phyloP scores from a whole-genome alignment of 2,113 vertebrate species.

The Gavialis gangeticus region DNA sequence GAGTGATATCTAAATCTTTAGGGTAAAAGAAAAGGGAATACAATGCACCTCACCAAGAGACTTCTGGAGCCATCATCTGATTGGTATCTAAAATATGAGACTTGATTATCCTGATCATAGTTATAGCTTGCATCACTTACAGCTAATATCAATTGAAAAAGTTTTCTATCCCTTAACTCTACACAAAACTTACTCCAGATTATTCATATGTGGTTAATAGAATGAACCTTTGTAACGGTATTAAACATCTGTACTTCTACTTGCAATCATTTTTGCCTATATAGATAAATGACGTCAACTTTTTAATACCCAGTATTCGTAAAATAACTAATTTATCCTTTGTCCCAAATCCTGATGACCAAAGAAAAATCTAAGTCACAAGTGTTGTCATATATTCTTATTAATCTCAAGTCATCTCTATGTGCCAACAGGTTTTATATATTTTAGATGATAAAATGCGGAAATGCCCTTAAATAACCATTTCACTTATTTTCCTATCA shows the following conservation, averaged over 20 bases:
- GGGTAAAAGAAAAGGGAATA: not conserved
- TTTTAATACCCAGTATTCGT: not conserved
- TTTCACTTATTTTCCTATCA: conserved; percentile 32
- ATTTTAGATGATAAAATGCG: conserved; percentile 56
- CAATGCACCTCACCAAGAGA: not conserved
- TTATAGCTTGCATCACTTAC: not conserved
- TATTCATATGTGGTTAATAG: not conserved
- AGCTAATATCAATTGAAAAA: fast-evolving
- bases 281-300: no score
- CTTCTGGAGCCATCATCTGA: fast-evolving
- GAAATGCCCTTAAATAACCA: not conserved
- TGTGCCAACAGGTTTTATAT: conserved; percentile 20
- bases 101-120: not conserved
- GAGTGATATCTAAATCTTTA: not conserved
- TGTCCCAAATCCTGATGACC: not conserved
- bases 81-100: not conserved
- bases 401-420: conserved; percentile 28
- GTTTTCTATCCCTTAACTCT: not conserved
- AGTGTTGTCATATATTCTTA: not conserved
- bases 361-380: not conserved
- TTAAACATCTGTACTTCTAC: not conserved
- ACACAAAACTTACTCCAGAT: not conserved
- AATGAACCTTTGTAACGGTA: not conserved
- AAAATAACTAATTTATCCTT: conserved; percentile 14
- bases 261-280: not conserved